Base-by-base conservation (phyloP, 2,113 vertebrate genomes). In the Pontoporia blainvillei region DNA sequence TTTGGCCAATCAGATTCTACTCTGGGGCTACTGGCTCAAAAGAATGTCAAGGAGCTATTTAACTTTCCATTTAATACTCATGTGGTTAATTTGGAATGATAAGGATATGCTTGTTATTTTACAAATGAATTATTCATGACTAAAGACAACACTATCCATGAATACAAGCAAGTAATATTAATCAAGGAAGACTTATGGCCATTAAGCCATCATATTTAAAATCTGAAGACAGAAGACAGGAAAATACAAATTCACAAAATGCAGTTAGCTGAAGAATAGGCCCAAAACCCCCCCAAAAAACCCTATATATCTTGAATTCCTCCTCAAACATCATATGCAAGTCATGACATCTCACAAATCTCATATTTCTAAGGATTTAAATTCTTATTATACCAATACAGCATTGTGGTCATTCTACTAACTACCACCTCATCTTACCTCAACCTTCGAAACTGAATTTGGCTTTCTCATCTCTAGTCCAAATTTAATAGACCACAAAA, bases 111-210 rank as follows among this genome's bases (percentile, higher is more conserved):
- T 96, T 86, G 15, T 75, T 96, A 89, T 93, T 93, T 88, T 90
- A 86, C 52, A 94, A 97, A 97, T 97, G 78, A 97, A 96, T 96
- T 96, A 96, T 91, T 97, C 88, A 94, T 86, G 86, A 91, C 39
- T 25, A 29, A 96, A 97, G 49, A 94, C 79, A 90, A 76, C 8
- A 75, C 13, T 54, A 62, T 25, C 15, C 31, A 29, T 90, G 31
- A 92, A 90, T 86, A 73, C 29, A 71, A 76, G 46, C 67, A 88
- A 59, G 17, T 67, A 57, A 57, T 71, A 83, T 83, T 89, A 95
- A 96, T 71, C 44, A 88, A 84, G 20, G 23, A 89, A 90, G 25
- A 34, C 9, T 67, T 79, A 44, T 41, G 29, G 39, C 25, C 46
- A 82, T 61, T 59, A 79, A 94, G 46, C 6, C n/a, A 73, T 31